phyloP scores from a whole-genome alignment of 1,140 invertebrate species.

The Charaxes varanes region DNA sequence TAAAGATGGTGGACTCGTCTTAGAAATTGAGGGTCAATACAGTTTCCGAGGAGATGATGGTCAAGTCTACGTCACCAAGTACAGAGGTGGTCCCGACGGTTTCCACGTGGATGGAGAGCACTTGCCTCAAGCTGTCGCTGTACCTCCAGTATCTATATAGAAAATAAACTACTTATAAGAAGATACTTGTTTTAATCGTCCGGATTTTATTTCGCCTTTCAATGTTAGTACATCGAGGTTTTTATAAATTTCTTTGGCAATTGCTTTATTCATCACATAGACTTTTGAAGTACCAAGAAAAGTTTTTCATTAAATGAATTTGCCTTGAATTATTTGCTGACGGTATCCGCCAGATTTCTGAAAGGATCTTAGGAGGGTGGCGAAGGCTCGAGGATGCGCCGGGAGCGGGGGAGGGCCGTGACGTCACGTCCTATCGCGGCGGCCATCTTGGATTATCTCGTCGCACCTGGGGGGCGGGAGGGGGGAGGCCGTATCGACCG shows the following conservation, averaged over 20 bases:
- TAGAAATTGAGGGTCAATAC: conserved; percentile 48
- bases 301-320: too few species aligned
- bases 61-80: conserved; percentile 38
- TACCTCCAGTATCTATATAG: conserved; percentile 10
- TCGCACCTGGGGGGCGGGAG: conserved; percentile 67
- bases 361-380: conserved; percentile 71
- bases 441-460: conserved; percentile 73
- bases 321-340: too few species aligned
- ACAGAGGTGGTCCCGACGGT: conserved; percentile 46
- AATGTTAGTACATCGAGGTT: too few species aligned
- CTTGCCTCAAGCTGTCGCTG: conserved; percentile 40
- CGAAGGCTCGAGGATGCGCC: conserved; percentile 66
- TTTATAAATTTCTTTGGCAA: too few species aligned
- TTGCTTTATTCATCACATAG: too few species aligned
- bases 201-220: too few species aligned
- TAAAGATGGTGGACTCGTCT: conserved; percentile 34
- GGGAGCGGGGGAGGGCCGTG: conserved; percentile 53
- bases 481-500: conserved; percentile 59
- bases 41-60: conserved; percentile 42
- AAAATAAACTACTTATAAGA: not conserved
- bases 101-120: conserved; percentile 54
- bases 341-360: conserved; percentile 56
- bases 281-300: too few species aligned
- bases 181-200: too few species aligned
- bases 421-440: conserved; percentile 73